Conservation (phyloP, 1,140 invertebrate species). For the Chrysopa pallens region DNA sequence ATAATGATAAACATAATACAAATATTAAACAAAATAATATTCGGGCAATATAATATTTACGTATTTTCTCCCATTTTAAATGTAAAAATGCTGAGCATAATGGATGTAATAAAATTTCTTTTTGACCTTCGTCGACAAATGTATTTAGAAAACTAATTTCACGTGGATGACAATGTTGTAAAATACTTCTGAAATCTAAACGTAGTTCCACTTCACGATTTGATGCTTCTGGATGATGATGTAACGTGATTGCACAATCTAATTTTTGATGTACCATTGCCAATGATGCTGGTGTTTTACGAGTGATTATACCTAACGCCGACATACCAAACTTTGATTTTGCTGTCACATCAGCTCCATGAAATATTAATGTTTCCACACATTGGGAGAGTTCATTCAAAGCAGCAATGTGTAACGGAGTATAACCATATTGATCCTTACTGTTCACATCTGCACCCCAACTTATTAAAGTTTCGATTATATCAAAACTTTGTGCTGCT, state of each 20-base stretch:
- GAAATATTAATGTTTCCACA: constrained; percentile 61
- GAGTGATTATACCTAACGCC: constrained; percentile 59
- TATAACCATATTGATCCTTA: constrained; percentile 76
- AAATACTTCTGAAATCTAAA: constrained; percentile 56
- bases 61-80: constrained; percentile 75
- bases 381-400: constrained; percentile 67
- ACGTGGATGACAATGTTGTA: constrained; percentile 58
- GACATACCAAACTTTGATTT: constrained; percentile 67
- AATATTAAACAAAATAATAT: constrained; percentile 64
- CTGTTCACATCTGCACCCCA: constrained; percentile 69
- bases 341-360: constrained; percentile 69
- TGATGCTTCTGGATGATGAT: constrained; percentile 54
- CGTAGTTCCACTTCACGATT: constrained; percentile 65
- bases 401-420: constrained; percentile 72
- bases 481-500: constrained; percentile 51
- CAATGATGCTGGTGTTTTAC: constrained; percentile 65
- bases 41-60: constrained; percentile 68
- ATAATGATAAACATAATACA: constrained; percentile 55
- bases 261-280: constrained; percentile 57
- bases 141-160: constrained; percentile 68
- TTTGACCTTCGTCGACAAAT: constrained; percentile 66
- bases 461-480: constrained; percentile 51
- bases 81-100: constrained; percentile 66
- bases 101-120: constrained; percentile 64
- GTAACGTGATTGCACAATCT: constrained; percentile 56